Evolutionary conservation across 2,888 invertebrate genomes (phyloP).

Genomic region (Callinectes sapidus): DNA sequence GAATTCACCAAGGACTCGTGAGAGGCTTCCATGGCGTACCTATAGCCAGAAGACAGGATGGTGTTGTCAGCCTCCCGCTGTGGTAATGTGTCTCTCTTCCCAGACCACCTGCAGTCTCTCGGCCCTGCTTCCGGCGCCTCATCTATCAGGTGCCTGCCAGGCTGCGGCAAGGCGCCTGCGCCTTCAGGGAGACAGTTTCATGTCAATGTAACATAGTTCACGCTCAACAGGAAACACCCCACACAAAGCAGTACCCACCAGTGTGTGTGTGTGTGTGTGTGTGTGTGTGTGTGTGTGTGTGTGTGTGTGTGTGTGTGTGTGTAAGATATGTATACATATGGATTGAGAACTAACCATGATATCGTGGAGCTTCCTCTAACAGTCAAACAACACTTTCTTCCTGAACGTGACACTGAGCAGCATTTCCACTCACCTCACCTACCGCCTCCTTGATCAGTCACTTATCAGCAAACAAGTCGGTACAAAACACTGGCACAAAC

Average conservation of each 20-base stretch:
- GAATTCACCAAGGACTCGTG: not conserved
- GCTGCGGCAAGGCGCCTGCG: not conserved
- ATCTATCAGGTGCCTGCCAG: not conserved
- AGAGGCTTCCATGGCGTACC: not conserved
- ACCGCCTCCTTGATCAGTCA: not conserved
- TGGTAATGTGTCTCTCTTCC: not conserved
- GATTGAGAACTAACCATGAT: not conserved
- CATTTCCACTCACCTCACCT: not conserved
- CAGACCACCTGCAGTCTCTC: not conserved
- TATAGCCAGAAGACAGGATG: not conserved
- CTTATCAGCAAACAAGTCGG: not conserved
- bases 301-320: conserved; percentile 21
- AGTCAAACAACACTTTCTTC: not conserved
- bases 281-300: not conserved
- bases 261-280: not conserved
- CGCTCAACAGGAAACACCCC: not conserved
- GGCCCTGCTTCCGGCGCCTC: not conserved
- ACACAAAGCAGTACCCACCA: not conserved
- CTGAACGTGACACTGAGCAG: not conserved
- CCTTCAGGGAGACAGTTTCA: not conserved
- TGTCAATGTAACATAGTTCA: not conserved
- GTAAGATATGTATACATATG: not conserved
- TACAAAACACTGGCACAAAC: not conserved
- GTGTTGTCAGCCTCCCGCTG: not conserved
- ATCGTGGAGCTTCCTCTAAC: not conserved